Percentiles rank a stretch among this genome's conserved stretches.
Conservation (phyloP, 2,888 invertebrate genomes). For the Furcula furcula region DNA sequence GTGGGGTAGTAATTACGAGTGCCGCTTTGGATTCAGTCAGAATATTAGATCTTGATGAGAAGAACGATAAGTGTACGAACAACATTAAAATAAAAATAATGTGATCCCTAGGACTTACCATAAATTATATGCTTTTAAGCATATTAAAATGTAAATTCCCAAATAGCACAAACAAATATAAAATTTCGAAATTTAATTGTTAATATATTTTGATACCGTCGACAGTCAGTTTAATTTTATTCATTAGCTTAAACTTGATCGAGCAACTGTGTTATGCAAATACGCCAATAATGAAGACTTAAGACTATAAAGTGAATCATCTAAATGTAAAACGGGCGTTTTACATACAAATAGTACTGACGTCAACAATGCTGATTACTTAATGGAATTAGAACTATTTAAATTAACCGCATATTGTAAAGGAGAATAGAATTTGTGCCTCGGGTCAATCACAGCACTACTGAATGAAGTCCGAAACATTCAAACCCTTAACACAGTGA, state of each 20-base stretch:
- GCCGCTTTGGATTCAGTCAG: too few species aligned
- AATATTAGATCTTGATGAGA: too few species aligned
- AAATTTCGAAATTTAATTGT: too few species aligned
- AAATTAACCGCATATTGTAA: slow-evolving; percentile 10
- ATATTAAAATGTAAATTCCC: too few species aligned
- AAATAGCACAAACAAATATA: too few species aligned
- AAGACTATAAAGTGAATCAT: background rate
- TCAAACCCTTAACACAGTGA: slow-evolving; percentile 33
- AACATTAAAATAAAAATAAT: too few species aligned
- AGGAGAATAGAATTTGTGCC: background rate
- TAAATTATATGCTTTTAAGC: too few species aligned
- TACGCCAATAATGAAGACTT: slow-evolving; percentile 2
- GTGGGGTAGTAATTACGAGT: too few species aligned
- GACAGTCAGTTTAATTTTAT: background rate
- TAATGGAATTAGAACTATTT: slow-evolving; percentile 7
- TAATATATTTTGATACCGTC: too few species aligned
- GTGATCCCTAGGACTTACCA: too few species aligned
- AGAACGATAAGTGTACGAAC: too few species aligned
- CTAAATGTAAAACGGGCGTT: too few species aligned
- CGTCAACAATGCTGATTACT: slow-evolving; percentile 21
- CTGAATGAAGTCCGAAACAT: slow-evolving; percentile 40
- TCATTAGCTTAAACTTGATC: background rate
- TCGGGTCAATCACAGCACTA: slow-evolving; percentile 44
- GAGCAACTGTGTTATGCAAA: slow-evolving; percentile 9
- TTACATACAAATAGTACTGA: slow-evolving; percentile 9